Evolutionary conservation across 2,888 invertebrate genomes (phyloP).

Genomic region (Papilio elwesi): DNA sequence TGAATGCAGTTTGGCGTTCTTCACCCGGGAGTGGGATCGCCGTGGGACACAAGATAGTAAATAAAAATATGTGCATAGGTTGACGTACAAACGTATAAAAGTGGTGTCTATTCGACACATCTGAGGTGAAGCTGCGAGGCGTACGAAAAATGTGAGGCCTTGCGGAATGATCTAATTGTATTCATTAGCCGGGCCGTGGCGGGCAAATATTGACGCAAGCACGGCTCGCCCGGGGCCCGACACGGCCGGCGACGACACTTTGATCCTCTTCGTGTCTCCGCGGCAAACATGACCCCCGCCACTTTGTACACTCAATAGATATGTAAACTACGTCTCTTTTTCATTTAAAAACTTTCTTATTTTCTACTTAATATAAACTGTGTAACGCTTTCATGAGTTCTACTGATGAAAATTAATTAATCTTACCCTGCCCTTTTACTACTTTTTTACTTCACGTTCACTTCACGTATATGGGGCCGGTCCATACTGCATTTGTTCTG

Average conservation of each 20-base stretch:
- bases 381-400: neutral
- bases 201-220: conserved; percentile 80
- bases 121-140: conserved; percentile 68
- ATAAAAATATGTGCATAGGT: neutral
- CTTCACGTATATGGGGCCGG: no score
- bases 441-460: no score
- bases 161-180: conserved; percentile 84
- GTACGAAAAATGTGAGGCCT: conserved; percentile 82
- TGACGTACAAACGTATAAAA: conserved; percentile 63
- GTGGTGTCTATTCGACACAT: conserved; percentile 70
- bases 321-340: conserved; percentile 6
- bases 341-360: neutral
- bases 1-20: no score
- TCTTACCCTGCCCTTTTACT: no score
- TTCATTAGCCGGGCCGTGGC: conserved; percentile 81
- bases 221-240: conserved; percentile 59
- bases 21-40: no score
- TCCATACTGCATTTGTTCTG: no score
- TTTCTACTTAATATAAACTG: neutral
- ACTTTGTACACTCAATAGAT: conserved; percentile 14
- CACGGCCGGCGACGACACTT: conserved; percentile 39
- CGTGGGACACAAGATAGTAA: neutral
- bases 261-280: conserved; percentile 34
- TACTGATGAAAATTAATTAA: neutral
- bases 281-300: conserved; percentile 30